Conservation (phyloP, 1,140 invertebrate genomes). For the Penaeus indicus region DNA sequence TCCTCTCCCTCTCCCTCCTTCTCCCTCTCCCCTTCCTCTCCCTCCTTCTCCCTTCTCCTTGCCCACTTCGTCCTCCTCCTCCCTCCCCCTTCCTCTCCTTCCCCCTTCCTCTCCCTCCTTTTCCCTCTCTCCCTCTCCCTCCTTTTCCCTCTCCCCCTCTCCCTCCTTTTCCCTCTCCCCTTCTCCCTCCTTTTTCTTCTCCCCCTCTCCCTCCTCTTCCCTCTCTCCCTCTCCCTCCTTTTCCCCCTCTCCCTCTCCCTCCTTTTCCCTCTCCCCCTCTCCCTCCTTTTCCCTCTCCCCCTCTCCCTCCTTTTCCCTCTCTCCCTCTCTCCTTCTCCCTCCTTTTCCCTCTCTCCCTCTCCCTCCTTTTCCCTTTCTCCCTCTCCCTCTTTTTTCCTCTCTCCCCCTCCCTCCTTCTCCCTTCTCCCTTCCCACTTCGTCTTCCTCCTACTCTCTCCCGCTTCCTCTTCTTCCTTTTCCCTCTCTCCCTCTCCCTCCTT, state of each 20-base stretch:
- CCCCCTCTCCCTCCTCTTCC: background rate
- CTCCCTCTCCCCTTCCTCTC: background rate
- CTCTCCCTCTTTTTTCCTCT: too few species aligned
- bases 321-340: too few species aligned
- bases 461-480: too few species aligned
- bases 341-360: too few species aligned
- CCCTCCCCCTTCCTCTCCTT: background rate
- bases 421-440: too few species aligned
- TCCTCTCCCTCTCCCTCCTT: too few species aligned
- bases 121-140: background rate
- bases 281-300: background rate
- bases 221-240: background rate
- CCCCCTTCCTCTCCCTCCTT: background rate
- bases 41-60: background rate
- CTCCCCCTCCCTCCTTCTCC: too few species aligned
- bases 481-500: too few species aligned
- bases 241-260: background rate
- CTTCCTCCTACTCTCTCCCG: too few species aligned
- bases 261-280: background rate
- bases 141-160: too few species aligned
- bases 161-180: background rate
- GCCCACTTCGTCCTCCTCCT: background rate
- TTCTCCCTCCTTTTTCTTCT: background rate
- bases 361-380: too few species aligned
- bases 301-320: too few species aligned